A percentile compares a stretch with the other conserved stretches of the same genome.
Conservation (phyloP, 2,888 invertebrate species). For the Nemotelus pantherinus region DNA sequence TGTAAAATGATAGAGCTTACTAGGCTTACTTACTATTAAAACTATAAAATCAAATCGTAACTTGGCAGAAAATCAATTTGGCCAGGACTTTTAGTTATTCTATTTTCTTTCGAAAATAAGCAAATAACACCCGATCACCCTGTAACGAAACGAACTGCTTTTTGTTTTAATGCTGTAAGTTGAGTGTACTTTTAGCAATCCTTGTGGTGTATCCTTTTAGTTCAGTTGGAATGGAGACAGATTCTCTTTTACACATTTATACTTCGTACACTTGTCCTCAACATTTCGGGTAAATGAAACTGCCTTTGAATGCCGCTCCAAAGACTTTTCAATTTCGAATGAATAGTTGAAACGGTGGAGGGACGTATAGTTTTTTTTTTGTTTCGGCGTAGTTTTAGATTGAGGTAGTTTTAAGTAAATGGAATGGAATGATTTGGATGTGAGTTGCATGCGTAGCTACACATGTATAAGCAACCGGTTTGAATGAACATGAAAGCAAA, state of each 20-base stretch:
- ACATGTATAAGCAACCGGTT: no score
- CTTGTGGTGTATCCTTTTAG: slow-evolving; percentile 32
- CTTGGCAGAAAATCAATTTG: no score
- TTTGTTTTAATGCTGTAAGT: slow-evolving; percentile 3
- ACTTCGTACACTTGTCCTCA: slow-evolving; percentile 7
- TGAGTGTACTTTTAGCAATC: slow-evolving; percentile 40
- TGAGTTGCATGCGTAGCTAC: neutral
- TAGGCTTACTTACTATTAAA: no score
- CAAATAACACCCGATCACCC: neutral
- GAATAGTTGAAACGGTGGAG: neutral
- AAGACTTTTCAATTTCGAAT: slow-evolving; percentile 24
- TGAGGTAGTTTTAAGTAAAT: slow-evolving; percentile 20
- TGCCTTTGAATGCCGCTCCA: slow-evolving; percentile 17
- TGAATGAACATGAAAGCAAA: no score
- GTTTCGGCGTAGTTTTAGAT: slow-evolving; percentile 2
- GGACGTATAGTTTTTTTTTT: slow-evolving; percentile 15
- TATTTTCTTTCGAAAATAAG: no score
- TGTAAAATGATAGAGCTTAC: no score
- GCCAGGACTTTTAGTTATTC: no score
- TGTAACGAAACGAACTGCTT: neutral
- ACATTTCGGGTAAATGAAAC: slow-evolving; percentile 22
- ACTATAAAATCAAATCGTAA: no score
- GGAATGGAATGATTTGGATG: slow-evolving; percentile 16
- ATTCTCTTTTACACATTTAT: neutral
- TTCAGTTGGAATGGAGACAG: slow-evolving; percentile 1